These are phyloP conservation scores for Aphodius granarius DNA, from an alignment of 2,888 invertebrate species.

Conservation along the genomic window DNA sequence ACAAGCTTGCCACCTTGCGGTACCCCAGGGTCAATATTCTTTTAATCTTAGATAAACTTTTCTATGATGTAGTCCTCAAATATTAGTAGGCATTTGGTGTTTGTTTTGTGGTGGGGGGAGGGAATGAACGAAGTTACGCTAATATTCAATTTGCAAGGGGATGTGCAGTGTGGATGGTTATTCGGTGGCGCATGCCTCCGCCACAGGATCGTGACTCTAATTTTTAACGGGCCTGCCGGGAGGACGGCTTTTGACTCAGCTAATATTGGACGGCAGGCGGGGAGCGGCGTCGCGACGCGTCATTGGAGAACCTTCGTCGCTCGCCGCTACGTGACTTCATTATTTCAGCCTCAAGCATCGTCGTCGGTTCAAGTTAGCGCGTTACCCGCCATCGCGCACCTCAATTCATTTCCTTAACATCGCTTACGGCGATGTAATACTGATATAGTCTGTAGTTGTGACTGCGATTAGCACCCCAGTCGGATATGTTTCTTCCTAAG, in stretches of 20 bases:
- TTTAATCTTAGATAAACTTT: too few species aligned
- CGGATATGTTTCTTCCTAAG: not conserved
- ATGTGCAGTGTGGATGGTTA: not conserved
- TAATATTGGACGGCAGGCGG: conserved; percentile 7
- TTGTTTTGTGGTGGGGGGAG: not conserved
- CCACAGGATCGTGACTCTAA: conserved; percentile 6
- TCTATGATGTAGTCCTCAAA: not conserved
- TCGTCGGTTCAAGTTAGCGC: not conserved
- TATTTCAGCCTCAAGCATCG: not conserved
- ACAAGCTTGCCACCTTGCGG: too few species aligned
- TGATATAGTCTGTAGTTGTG: not conserved
- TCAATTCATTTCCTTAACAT: conserved; percentile 3
- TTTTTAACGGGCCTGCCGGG: not conserved
- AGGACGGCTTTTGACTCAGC: not conserved
- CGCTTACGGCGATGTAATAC: not conserved
- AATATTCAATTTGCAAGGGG: conserved; percentile 2
- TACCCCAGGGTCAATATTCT: too few species aligned
- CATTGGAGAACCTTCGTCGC: conserved; percentile 4
- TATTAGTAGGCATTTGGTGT: not conserved
- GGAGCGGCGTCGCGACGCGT: not conserved
- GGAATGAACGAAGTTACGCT: not conserved
- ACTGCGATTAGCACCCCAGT: not conserved
- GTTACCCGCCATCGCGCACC: not conserved
- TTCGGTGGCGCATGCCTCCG: not conserved
- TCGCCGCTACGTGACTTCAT: conserved; percentile 10